These are phyloP conservation scores for Furcifer pardalis DNA, from an alignment of 2,797 vertebrate species.

Conservation along the genomic window DNA sequence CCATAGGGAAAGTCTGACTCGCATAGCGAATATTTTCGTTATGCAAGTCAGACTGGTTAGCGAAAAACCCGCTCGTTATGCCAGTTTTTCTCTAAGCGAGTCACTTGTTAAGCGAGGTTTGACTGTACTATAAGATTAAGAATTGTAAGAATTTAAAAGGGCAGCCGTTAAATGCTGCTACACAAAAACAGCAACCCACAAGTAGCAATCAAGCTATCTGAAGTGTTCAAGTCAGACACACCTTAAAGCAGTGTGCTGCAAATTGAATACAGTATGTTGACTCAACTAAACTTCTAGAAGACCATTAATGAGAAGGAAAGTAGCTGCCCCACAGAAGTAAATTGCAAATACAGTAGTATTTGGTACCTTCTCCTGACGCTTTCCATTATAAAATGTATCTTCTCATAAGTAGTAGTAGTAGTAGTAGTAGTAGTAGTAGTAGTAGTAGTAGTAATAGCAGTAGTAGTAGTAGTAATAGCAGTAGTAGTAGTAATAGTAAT, in stretches of 20 bases:
- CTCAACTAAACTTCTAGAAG: background rate
- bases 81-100: too few relatives aligned
- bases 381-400: background rate
- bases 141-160: background rate
- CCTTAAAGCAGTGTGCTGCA: background rate
- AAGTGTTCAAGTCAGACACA: background rate
- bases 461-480: too few relatives aligned
- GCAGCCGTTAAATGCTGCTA: background rate
- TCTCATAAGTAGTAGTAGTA: background rate
- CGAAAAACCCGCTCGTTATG: too few relatives aligned
- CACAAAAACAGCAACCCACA: background rate
- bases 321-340: background rate
- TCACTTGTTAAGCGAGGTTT: too few relatives aligned
- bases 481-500: too few relatives aligned
- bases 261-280: background rate
- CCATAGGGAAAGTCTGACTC: too few relatives aligned
- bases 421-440: too few relatives aligned
- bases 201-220: background rate
- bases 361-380: background rate
- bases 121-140: background rate
- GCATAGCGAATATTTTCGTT: too few relatives aligned
- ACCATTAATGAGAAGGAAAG: background rate
- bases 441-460: too few relatives aligned
- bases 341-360: background rate
- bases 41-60: too few relatives aligned